Evolutionary conservation across 1,140 invertebrate species (phyloP).

Genomic region (Euura lappo): DNA sequence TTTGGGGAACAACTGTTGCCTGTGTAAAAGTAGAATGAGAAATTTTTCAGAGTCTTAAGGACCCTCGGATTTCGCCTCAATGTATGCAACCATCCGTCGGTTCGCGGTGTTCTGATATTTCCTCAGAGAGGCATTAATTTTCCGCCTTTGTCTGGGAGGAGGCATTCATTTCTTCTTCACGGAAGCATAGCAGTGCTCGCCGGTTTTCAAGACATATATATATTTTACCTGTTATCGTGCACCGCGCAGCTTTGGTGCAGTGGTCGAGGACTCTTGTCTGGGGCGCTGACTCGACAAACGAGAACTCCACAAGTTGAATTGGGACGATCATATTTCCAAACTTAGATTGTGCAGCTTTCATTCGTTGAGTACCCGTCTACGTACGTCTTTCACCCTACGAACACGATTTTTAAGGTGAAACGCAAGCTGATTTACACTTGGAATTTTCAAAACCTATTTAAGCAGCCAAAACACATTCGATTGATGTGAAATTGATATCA

Average conservation of each 20-base stretch:
- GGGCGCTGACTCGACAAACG: constrained; percentile 4
- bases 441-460: too few species aligned
- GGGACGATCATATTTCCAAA: constrained; percentile 1
- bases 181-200: neutral
- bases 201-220: neutral
- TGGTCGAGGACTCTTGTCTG: neutral
- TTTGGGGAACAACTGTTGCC: too few species aligned
- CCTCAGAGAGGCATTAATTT: neutral
- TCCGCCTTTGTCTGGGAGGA: neutral
- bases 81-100: too few species aligned
- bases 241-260: neutral
- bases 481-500: neutral
- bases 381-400: too few species aligned
- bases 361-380: too few species aligned
- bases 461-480: too few species aligned
- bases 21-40: too few species aligned
- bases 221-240: neutral
- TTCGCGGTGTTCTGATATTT: too few species aligned
- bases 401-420: too few species aligned
- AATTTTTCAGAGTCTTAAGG: too few species aligned
- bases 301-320: neutral
- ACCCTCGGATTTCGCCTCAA: too few species aligned
- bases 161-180: neutral
- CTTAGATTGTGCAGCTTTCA: constrained; percentile 5
- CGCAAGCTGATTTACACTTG: too few species aligned